phyloP scores from a whole-genome alignment of 1,140 invertebrate genomes.

The Cotesia typhae region DNA sequence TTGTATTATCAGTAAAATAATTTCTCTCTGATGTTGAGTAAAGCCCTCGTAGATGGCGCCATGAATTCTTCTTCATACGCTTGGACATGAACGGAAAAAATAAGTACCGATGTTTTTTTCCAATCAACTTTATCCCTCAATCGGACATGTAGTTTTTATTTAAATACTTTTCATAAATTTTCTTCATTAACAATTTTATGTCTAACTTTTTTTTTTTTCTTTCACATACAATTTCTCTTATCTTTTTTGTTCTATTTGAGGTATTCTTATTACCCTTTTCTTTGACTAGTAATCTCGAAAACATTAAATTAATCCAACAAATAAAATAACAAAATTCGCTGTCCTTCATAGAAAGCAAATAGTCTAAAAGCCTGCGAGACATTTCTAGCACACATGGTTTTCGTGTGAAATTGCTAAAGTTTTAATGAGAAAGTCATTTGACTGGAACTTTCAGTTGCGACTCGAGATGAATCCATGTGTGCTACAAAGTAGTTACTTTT shows the following conservation, averaged over 20 bases:
- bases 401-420: slow-evolving; percentile 50
- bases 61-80: slow-evolving; percentile 21
- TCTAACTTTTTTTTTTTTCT: background rate
- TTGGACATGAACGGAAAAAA: slow-evolving; percentile 22
- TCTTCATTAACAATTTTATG: background rate
- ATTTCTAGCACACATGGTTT: slow-evolving; percentile 31
- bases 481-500: slow-evolving; percentile 39
- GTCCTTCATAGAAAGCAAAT: slow-evolving; percentile 6
- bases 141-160: slow-evolving; percentile 35
- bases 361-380: slow-evolving; percentile 28
- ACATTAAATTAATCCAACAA: background rate
- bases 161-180: background rate
- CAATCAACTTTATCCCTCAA: slow-evolving; percentile 8
- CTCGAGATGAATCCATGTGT: slow-evolving; percentile 26
- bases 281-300: background rate
- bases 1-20: slow-evolving; percentile 34
- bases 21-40: slow-evolving; percentile 39
- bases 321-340: slow-evolving; percentile 5
- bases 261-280: background rate
- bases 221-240: background rate
- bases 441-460: slow-evolving; percentile 47
- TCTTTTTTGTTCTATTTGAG: background rate
- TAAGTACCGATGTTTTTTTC: background rate
- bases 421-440: slow-evolving; percentile 53
- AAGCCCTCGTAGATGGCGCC: slow-evolving; percentile 50